Percentiles rank a stretch among this genome's conserved stretches.
These are phyloP conservation scores for Grallaria varia DNA, from an alignment of 2,113 vertebrate species.

Conservation along the genomic window DNA sequence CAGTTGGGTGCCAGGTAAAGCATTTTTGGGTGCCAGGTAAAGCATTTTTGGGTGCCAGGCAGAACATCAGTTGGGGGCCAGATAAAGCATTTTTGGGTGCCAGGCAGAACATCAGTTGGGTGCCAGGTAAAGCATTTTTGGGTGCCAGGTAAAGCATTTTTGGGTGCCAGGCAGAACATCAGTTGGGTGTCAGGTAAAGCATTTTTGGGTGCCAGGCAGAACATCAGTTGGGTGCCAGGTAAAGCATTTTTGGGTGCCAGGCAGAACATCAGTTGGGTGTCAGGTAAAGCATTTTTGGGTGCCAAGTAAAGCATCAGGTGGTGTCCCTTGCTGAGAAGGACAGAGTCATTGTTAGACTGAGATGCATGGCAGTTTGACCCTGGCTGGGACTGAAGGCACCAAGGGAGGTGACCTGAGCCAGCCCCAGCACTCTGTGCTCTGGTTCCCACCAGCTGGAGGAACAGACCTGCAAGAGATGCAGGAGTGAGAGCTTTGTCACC, in stretches of 20 bases:
- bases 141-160: background rate
- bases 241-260: background rate
- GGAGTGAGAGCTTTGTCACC: background rate
- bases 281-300: background rate
- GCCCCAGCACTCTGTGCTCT: rapidly evolving
- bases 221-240: background rate
- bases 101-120: too few relatives aligned
- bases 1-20: too few relatives aligned
- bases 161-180: too few relatives aligned
- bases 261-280: background rate
- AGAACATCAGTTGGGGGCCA: too few relatives aligned
- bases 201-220: background rate
- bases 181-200: background rate
- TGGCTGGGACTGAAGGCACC: background rate
- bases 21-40: background rate
- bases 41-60: background rate
- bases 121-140: background rate
- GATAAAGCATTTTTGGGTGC: too few relatives aligned
- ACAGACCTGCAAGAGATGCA: background rate
- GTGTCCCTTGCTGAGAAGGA: background rate
- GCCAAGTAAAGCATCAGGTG: background rate
- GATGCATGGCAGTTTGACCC: background rate
- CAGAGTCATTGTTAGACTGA: background rate
- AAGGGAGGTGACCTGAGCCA: background rate
- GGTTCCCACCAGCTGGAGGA: background rate